phyloP scores from a whole-genome alignment of 2,113 vertebrate genomes.

The Haplotaxodon microlepis region DNA sequence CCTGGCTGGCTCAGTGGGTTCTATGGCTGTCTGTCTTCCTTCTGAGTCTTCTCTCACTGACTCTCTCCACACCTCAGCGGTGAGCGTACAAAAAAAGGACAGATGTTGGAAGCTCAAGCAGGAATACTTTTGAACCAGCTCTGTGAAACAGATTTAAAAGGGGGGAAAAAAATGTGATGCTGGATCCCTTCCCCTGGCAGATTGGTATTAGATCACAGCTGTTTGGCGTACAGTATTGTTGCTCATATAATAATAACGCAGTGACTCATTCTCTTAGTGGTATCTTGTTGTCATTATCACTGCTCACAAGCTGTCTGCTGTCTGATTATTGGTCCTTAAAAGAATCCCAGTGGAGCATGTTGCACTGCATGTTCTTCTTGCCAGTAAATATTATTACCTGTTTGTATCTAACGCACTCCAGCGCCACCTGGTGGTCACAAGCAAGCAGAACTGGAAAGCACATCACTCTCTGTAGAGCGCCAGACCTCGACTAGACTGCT shows the following conservation, averaged over 20 bases:
- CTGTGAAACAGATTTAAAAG: not conserved
- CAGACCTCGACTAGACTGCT: slow-evolving; percentile 13
- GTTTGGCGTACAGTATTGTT: not conserved
- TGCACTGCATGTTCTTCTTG: slow-evolving; percentile 55
- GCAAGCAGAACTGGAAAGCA: not conserved
- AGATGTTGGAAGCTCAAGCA: not conserved
- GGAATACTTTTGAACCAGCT: not conserved
- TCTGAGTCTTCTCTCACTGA: slow-evolving; percentile 89
- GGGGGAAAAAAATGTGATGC: not conserved
- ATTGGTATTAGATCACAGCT: not conserved
- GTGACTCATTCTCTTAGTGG: slow-evolving; percentile 28
- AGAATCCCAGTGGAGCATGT: slow-evolving; percentile 42
- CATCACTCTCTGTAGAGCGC: not conserved
- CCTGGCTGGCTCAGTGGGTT: slow-evolving; percentile 82
- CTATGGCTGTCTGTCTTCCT: slow-evolving; percentile 87
- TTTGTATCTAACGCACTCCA: slow-evolving; percentile 24
- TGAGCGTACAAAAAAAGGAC: slow-evolving; percentile 68
- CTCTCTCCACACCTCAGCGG: slow-evolving; percentile 87
- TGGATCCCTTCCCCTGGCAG: not conserved
- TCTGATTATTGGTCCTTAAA: slow-evolving; percentile 37
- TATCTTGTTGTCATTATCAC: slow-evolving; percentile 43
- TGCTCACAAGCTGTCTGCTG: slow-evolving; percentile 41
- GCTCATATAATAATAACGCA: not conserved
- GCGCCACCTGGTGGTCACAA: slow-evolving; percentile 44
- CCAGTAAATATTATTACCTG: not conserved